Conservation (phyloP, 2,113 vertebrate species). For the Balaeniceps rex region DNA sequence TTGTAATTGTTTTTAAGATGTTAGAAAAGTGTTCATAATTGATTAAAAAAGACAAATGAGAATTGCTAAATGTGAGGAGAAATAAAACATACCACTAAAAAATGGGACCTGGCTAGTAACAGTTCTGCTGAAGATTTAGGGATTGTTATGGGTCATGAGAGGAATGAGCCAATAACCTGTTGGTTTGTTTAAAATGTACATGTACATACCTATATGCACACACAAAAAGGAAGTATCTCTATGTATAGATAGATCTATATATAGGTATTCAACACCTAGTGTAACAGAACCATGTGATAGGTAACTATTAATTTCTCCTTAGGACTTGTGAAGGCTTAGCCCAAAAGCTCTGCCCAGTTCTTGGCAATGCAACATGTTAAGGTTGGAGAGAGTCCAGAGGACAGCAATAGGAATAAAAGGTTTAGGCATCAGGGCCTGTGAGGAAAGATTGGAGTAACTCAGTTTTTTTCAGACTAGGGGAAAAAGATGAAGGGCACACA, state of each 20-base stretch:
- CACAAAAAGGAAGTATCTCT: neutral
- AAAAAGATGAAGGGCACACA: neutral
- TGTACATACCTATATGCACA: neutral
- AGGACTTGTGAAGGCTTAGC: neutral
- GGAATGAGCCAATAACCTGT: neutral
- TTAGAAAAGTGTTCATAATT: neutral
- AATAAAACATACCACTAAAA: neutral
- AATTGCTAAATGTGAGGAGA: neutral
- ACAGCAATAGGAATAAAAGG: neutral
- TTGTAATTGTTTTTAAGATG: neutral
- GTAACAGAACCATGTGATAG: neutral
- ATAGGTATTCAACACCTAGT: neutral
- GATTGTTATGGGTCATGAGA: neutral
- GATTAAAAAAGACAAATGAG: neutral
- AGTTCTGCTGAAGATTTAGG: neutral
- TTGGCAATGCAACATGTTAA: neutral
- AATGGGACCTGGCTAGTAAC: neutral
- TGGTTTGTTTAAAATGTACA: neutral
- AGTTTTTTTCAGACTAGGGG: neutral
- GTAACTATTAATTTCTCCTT: neutral
- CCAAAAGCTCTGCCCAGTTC: neutral
- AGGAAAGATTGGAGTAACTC: neutral
- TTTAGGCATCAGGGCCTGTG: neutral
- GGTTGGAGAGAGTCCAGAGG: neutral
- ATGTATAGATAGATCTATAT: neutral